Evolutionary conservation across 53 echinoderm and acorn worm genomes (phyloP).

Genomic region (Apostichopus leukothele): DNA sequence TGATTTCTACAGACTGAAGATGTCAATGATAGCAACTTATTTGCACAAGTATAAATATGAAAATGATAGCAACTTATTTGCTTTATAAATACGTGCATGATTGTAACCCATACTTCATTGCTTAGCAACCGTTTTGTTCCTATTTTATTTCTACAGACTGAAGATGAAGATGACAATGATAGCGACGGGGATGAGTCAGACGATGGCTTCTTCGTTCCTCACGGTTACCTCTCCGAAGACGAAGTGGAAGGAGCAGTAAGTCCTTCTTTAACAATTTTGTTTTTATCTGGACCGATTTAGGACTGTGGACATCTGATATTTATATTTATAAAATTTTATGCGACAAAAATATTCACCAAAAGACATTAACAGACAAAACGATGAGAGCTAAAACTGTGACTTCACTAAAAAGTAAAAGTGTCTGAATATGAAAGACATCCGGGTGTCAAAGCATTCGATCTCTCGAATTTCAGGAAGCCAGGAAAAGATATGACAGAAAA

Average conservation of each 20-base stretch:
- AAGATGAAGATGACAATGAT: constrained; percentile 67
- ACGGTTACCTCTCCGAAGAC: constrained; percentile 91
- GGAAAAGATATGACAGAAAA: too few relatives aligned
- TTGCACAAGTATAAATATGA: too few relatives aligned
- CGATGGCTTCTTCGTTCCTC: constrained; percentile 98
- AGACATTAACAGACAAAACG: not conserved
- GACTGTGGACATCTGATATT: not conserved
- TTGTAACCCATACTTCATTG: too few relatives aligned
- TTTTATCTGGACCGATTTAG: not conserved
- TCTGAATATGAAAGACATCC: too few relatives aligned
- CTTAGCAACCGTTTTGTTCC: too few relatives aligned
- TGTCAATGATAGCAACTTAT: constrained; percentile 48
- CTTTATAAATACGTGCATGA: too few relatives aligned
- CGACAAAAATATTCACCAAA: not conserved
- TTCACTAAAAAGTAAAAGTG: too few relatives aligned
- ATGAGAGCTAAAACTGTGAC: too few relatives aligned
- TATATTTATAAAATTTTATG: not conserved
- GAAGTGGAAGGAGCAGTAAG: constrained; percentile 70
- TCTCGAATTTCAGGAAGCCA: too few relatives aligned
- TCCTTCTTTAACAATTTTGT: not conserved
- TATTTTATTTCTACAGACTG: constrained; percentile 56
- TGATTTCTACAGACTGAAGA: constrained; percentile 59
- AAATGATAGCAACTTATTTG: too few relatives aligned
- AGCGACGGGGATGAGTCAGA: constrained; percentile 69
- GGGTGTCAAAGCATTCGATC: too few relatives aligned